phyloP scores from a whole-genome alignment of 1,140 invertebrate genomes.

The Pachypeltis micranthus region DNA sequence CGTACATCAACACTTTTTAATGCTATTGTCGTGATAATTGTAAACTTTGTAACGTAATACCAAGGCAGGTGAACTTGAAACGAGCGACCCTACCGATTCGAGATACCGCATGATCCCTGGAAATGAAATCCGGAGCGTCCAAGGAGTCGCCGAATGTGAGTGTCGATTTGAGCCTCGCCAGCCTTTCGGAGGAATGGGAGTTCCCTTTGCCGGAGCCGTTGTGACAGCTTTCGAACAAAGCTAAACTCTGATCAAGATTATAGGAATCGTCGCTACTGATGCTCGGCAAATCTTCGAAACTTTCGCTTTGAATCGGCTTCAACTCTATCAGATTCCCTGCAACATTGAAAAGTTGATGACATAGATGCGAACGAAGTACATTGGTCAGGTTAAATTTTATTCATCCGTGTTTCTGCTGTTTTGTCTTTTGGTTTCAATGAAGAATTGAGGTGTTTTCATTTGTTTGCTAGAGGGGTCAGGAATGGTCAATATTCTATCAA shows the following conservation, averaged over 20 bases:
- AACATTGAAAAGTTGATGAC: too few relatives aligned
- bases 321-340: slow-evolving; percentile 22
- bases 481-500: too few relatives aligned
- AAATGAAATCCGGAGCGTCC: slow-evolving; percentile 20
- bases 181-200: slow-evolving; percentile 13
- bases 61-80: too few relatives aligned
- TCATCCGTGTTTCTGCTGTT: too few relatives aligned
- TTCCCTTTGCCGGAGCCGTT: neutral
- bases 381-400: too few relatives aligned
- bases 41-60: too few relatives aligned
- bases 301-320: slow-evolving; percentile 18
- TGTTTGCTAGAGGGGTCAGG: too few relatives aligned
- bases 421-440: too few relatives aligned
- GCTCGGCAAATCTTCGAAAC: slow-evolving; percentile 24
- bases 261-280: slow-evolving; percentile 24
- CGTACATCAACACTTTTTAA: too few relatives aligned
- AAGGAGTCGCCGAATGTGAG: slow-evolving; percentile 27
- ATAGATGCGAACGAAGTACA: too few relatives aligned
- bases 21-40: too few relatives aligned
- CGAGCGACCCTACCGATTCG: slow-evolving; percentile 13
- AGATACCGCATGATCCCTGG: slow-evolving; percentile 10
- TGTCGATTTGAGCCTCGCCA: slow-evolving; percentile 27
- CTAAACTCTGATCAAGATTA: slow-evolving; percentile 20
- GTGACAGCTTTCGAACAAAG: slow-evolving; percentile 4
- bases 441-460: too few relatives aligned